phyloP scores from a whole-genome alignment of 2,888 invertebrate genomes.

The Sesia apiformis region DNA sequence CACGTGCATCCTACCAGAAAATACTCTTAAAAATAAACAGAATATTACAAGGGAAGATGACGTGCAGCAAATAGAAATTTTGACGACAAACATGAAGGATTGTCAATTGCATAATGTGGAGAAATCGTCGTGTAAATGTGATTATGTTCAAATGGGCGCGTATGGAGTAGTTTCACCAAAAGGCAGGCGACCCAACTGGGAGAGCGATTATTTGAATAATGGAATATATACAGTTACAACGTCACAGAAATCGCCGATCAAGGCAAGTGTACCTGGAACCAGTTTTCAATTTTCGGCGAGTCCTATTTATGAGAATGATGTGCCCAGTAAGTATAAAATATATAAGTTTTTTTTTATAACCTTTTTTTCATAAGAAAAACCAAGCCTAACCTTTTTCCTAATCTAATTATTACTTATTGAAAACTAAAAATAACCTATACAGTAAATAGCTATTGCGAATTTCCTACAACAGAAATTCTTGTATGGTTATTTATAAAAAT shows the following conservation, averaged over 20 bases:
- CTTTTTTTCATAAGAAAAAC: too few species aligned
- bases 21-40: slow-evolving; percentile 57
- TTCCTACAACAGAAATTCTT: too few species aligned
- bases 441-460: too few species aligned
- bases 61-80: slow-evolving; percentile 61
- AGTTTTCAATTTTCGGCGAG: slow-evolving; percentile 64
- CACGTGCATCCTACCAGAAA: slow-evolving; percentile 63
- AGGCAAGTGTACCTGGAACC: slow-evolving; percentile 52
- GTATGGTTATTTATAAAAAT: too few species aligned
- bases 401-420: too few species aligned
- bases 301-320: slow-evolving; percentile 64
- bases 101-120: slow-evolving; percentile 63
- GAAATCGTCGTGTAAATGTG: slow-evolving; percentile 58
- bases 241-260: slow-evolving; percentile 58
- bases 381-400: too few species aligned
- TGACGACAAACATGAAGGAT: slow-evolving; percentile 63
- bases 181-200: slow-evolving; percentile 53
- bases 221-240: slow-evolving; percentile 63
- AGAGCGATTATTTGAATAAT: slow-evolving; percentile 54
- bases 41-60: slow-evolving; percentile 61
- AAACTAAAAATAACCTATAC: too few species aligned
- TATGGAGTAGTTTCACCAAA: slow-evolving; percentile 60
- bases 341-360: too few species aligned
- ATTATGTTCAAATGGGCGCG: slow-evolving; percentile 63
- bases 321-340: slow-evolving; percentile 36